Evolutionary conservation across 2,113 vertebrate species (phyloP).

Genomic region (Sorex araneus): DNA sequence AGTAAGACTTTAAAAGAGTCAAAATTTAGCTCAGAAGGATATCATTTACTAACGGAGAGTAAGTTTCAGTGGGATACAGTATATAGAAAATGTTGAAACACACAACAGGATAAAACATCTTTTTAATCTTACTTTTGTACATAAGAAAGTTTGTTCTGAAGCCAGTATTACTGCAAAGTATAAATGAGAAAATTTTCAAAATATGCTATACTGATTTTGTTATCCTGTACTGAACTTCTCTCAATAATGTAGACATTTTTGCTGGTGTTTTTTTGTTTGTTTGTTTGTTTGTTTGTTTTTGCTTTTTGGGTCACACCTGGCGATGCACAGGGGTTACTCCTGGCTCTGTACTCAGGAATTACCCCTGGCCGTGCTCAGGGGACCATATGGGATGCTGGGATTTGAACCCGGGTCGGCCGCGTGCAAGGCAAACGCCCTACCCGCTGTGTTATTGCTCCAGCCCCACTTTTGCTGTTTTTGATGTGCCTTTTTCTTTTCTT

Average conservation of each 20-base stretch:
- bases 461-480: too few relatives aligned
- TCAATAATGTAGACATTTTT: neutral
- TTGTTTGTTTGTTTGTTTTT: too few relatives aligned
- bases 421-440: too few relatives aligned
- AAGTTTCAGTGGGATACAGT: neutral
- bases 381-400: too few relatives aligned
- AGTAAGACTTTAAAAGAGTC: neutral
- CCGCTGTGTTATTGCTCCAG: too few relatives aligned
- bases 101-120: neutral
- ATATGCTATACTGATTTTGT: neutral
- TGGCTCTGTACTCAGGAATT: too few relatives aligned
- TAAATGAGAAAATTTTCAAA: neutral
- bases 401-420: too few relatives aligned
- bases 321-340: too few relatives aligned
- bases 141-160: constrained; percentile 4
- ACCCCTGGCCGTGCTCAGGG: too few relatives aligned
- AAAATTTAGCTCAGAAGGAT: constrained; percentile 21
- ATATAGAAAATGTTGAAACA: neutral
- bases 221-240: neutral
- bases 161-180: neutral
- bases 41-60: neutral
- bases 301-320: too few relatives aligned
- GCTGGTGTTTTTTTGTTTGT: neutral
- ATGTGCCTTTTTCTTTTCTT: too few relatives aligned
- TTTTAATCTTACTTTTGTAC: neutral